Evolutionary conservation across 2,797 vertebrate species (phyloP).

Genomic region (Danio aesculapii): DNA sequence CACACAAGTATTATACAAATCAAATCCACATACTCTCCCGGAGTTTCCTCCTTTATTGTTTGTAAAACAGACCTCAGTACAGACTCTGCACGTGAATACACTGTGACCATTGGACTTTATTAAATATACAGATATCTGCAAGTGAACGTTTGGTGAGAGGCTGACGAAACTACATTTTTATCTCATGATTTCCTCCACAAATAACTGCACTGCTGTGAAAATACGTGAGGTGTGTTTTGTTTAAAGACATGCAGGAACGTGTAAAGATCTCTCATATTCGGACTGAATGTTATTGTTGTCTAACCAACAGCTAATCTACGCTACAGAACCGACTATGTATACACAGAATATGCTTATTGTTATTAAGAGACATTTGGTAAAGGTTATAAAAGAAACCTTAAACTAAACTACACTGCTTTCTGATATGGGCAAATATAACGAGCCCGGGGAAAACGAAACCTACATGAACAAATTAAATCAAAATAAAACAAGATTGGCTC

Average conservation of each 20-base stretch:
- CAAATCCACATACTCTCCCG: neutral
- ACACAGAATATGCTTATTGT: too few species aligned
- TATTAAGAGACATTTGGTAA: too few species aligned
- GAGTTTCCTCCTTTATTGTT: neutral
- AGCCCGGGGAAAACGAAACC: too few species aligned
- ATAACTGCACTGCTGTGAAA: constrained; percentile 60
- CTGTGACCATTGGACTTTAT: constrained; percentile 23
- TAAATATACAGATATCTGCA: neutral
- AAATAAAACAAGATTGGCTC: neutral
- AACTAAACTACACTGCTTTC: too few species aligned
- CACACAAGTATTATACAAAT: neutral
- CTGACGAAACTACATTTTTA: neutral
- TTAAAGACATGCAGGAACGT: constrained; percentile 76
- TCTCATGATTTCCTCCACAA: neutral
- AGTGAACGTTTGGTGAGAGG: neutral
- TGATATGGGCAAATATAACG: too few species aligned
- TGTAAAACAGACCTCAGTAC: neutral
- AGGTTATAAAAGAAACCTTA: too few species aligned
- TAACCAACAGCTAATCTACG: constrained; percentile 56
- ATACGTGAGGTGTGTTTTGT: constrained; percentile 66
- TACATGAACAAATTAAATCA: neutral
- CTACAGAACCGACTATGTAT: constrained; percentile 10
- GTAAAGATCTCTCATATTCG: constrained; percentile 55
- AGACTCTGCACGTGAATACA: neutral
- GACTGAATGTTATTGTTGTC: constrained; percentile 56